These are phyloP conservation scores for Leuciscus waleckii DNA, from an alignment of 2,797 vertebrate species.

Conservation along the genomic window DNA sequence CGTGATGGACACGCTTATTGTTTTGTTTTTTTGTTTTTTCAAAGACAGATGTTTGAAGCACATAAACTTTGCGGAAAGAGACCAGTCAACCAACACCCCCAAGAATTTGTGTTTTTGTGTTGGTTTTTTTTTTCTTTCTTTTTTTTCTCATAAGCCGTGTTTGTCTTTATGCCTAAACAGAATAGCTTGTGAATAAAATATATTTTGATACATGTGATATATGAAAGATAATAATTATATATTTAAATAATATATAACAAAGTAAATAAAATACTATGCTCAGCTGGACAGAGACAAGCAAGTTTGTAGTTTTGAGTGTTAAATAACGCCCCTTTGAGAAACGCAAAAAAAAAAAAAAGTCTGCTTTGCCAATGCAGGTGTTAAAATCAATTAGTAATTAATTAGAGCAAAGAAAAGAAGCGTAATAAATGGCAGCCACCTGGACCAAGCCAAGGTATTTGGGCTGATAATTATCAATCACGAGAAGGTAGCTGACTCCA, in stretches of 20 bases:
- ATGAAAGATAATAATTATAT: conserved; percentile 9
- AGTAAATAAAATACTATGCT: not conserved
- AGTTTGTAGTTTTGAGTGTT: conserved; percentile 38
- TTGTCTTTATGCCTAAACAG: not conserved
- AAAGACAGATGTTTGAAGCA: conserved; percentile 51
- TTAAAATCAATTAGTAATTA: conserved; percentile 83
- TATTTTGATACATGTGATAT: not conserved
- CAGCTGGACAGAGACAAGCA: conserved; percentile 25
- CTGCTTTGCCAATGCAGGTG: conserved; percentile 76
- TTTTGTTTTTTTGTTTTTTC: conserved; percentile 21
- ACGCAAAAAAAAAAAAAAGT: conserved; percentile 68
- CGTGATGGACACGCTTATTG: conserved; percentile 56
- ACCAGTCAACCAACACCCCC: conserved; percentile 27
- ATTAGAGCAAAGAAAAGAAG: conserved; percentile 73
- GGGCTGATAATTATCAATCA: conserved; percentile 82
- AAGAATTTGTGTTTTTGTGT: not conserved
- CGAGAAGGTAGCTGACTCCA: conserved; percentile 62
- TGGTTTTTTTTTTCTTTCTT: not conserved
- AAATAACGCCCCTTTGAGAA: conserved; percentile 54
- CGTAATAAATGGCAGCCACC: conserved; percentile 80
- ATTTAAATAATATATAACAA: not conserved
- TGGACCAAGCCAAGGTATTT: conserved; percentile 75
- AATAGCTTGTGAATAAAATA: not conserved
- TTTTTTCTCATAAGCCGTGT: not conserved
- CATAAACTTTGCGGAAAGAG: conserved; percentile 32